phyloP scores from a whole-genome alignment of 2,888 invertebrate genomes.

The Polymixis flavicincta region DNA sequence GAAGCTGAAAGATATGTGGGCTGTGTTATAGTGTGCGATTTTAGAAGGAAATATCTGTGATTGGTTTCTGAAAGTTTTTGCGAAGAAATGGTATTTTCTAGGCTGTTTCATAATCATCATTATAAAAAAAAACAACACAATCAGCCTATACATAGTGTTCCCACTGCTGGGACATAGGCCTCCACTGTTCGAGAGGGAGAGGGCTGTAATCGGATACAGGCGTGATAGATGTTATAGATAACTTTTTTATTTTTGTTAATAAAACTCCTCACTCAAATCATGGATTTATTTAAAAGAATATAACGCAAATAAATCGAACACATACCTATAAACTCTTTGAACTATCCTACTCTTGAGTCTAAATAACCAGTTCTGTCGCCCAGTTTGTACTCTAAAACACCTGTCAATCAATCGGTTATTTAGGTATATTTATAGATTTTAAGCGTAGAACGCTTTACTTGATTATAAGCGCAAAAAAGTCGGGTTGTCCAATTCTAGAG shows the following conservation, averaged over 20 bases:
- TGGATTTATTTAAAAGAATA: too few relatives aligned
- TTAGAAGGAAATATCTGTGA: background rate
- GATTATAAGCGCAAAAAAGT: slow-evolving; percentile 37
- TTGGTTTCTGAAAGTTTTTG: background rate
- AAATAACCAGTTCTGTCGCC: slow-evolving; percentile 45
- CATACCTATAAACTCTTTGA: background rate
- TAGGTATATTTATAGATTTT: slow-evolving; percentile 42
- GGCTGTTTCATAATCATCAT: background rate
- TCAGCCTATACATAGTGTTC: too few relatives aligned
- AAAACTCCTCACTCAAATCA: background rate
- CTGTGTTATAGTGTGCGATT: slow-evolving; percentile 16
- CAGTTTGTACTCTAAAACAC: slow-evolving; percentile 46
- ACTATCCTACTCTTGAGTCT: background rate
- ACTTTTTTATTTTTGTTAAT: background rate
- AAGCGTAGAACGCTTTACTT: slow-evolving; percentile 43
- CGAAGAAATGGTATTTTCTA: background rate
- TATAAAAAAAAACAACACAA: too few relatives aligned
- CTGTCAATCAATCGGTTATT: slow-evolving; percentile 52
- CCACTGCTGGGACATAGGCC: too few relatives aligned
- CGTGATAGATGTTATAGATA: too few relatives aligned
- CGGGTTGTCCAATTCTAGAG: slow-evolving; percentile 14
- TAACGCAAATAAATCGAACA: background rate
- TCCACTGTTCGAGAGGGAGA: too few relatives aligned
- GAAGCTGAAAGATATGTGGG: slow-evolving; percentile 32
- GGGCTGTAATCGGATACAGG: too few relatives aligned